phyloP scores from a whole-genome alignment of 1,140 invertebrate genomes.

The Leptinotarsa texana region DNA sequence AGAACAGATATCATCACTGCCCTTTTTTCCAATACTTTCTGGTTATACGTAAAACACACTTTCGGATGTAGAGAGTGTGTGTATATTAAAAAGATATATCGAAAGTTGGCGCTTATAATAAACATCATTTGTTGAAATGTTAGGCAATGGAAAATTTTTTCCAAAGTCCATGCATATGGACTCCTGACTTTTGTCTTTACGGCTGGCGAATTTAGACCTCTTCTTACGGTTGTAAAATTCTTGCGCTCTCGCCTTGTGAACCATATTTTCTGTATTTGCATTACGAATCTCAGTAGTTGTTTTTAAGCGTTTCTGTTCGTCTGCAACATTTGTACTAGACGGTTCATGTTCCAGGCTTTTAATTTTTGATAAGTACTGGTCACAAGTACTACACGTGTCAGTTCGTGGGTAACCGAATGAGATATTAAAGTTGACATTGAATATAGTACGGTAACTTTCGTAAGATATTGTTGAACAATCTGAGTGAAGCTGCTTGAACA shows the following conservation, averaged over 20 bases:
- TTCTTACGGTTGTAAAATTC: slow-evolving; percentile 30
- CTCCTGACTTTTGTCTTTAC: slow-evolving; percentile 25
- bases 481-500: slow-evolving; percentile 20
- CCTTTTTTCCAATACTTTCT: slow-evolving; percentile 36
- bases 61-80: slow-evolving; percentile 27
- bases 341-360: slow-evolving; percentile 1
- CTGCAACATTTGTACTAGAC: background rate
- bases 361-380: slow-evolving; percentile 1
- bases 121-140: slow-evolving; percentile 39
- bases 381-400: slow-evolving; percentile 30
- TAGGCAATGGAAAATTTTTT: slow-evolving; percentile 34
- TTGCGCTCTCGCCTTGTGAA: background rate
- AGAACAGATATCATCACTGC: slow-evolving; percentile 11
- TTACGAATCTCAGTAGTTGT: background rate
- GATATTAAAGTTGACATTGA: slow-evolving; percentile 36
- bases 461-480: slow-evolving; percentile 20
- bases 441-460: slow-evolving; percentile 28
- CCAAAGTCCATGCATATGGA: slow-evolving; percentile 36
- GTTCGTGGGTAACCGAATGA: slow-evolving; percentile 32
- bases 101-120: slow-evolving; percentile 36
- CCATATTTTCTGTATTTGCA: background rate
- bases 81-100: slow-evolving; percentile 37
- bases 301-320: slow-evolving; percentile 4
- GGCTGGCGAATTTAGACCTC: slow-evolving; percentile 3
- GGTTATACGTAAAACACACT: slow-evolving; percentile 32